Conservation (phyloP, 2,888 invertebrate species). For the Drosophila quinaria region DNA sequence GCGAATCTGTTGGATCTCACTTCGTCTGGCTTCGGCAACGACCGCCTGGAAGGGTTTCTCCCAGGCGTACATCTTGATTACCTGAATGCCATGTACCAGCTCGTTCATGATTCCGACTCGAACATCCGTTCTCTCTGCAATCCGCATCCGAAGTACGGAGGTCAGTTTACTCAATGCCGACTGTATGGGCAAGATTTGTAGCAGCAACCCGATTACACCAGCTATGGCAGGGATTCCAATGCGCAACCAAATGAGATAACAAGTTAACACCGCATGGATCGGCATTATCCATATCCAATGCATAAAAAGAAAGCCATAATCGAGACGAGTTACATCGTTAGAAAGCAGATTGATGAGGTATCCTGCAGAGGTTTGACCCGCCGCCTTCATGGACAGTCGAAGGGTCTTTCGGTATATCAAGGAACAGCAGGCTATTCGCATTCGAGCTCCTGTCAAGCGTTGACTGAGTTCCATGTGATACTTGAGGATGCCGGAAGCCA, state of each 20-base stretch:
- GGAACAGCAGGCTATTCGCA: slow-evolving; percentile 89
- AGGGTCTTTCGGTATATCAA: slow-evolving; percentile 87
- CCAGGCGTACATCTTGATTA: slow-evolving; percentile 99
- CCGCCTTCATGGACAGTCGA: slow-evolving; percentile 89
- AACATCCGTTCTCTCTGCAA: slow-evolving; percentile 94
- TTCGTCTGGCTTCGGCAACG: slow-evolving; percentile 91
- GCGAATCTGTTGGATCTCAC: slow-evolving; percentile 88
- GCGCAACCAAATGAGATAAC: slow-evolving; percentile 91
- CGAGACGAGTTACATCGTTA: slow-evolving; percentile 97
- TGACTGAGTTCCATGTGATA: slow-evolving; percentile 85
- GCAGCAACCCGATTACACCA: slow-evolving; percentile 91
- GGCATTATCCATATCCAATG: slow-evolving; percentile 96
- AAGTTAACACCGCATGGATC: slow-evolving; percentile 88
- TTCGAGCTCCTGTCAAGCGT: slow-evolving; percentile 87
- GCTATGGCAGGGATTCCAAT: slow-evolving; percentile 91
- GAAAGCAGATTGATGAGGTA: slow-evolving; percentile 97
- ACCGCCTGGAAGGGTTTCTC: slow-evolving; percentile 95
- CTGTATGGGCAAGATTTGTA: slow-evolving; percentile 94
- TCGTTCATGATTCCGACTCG: slow-evolving; percentile 97
- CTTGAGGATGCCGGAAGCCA: slow-evolving; percentile 81
- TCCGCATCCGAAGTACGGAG: slow-evolving; percentile 88
- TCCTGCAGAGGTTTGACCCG: slow-evolving; percentile 92
- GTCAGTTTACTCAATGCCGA: slow-evolving; percentile 86
- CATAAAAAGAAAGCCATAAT: slow-evolving; percentile 92
- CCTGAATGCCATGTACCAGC: slow-evolving; percentile 96